Base-by-base conservation (phyloP, 2,888 invertebrate species). In the Pogonocherus hispidulus region DNA sequence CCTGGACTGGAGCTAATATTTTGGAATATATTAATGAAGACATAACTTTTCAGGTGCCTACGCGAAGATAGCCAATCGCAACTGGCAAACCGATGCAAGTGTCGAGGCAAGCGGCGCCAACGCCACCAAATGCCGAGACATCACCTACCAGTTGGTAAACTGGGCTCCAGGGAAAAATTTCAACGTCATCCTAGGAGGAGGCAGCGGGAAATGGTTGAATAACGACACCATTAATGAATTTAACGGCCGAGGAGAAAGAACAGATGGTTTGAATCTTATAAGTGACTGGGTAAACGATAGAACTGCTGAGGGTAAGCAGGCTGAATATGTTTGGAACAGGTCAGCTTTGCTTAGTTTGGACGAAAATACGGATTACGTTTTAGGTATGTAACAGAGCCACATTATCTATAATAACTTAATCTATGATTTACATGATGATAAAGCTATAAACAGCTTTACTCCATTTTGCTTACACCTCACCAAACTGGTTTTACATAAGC, bases 101-200 rank as follows among this genome's bases (percentile, higher is more conserved):
- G 81, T 92, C 0, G 84, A 87, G 0, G 78, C 84, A 0, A 87
- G 87, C 16, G 87, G 88, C n/a, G 84, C 84, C 37, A 86, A 90
- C 60, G 73, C 79, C 0, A 20, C 64, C 4, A 46, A 66, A 1
- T 93, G 94, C 82, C 84, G 86, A 54, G 94, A 95, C 77, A 94
- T 94, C 65, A 94, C 93, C 0, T 87, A 88, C 59, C 94, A 94
- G 79, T 86, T 95, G 8, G 84, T 95, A 1, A 88, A 88, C 49
- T 87, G 88, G 11, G 87, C 89, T 16, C 91, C 93, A 55, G 94
- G 94, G 0, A 86, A 86, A 52, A 87, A 90, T 56, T 88, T 93
- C 16, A 92, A 92, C 84, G 94, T 94, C 0, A 90, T 94, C 47
- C 86, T 94, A 81, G 95, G 94, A 0, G 94, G 95, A 4, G 95